Evolutionary conservation across 2,888 invertebrate genomes (phyloP).

Genomic region (Synanthedon andrenaeformis): DNA sequence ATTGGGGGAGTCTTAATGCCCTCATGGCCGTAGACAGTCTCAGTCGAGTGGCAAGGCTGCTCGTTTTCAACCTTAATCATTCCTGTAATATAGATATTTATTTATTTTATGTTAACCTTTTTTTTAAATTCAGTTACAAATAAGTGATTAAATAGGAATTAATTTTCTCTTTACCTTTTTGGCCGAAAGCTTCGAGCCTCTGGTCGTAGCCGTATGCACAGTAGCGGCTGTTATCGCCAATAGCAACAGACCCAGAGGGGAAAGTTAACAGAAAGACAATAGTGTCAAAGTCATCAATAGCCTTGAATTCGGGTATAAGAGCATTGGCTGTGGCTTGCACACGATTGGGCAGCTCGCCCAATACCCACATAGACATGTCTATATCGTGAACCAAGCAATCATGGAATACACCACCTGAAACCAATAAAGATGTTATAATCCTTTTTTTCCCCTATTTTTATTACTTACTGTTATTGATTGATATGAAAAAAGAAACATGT

Average conservation of each 20-base stretch:
- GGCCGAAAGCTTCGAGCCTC: slow-evolving; percentile 74
- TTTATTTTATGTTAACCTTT: background rate
- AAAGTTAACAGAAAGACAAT: slow-evolving; percentile 72
- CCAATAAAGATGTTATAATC: background rate
- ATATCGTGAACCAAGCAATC: slow-evolving; percentile 77
- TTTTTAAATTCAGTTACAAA: background rate
- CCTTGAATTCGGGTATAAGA: slow-evolving; percentile 71
- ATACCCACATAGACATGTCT: slow-evolving; percentile 67
- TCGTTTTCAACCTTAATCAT: slow-evolving; percentile 68
- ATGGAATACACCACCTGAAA: slow-evolving; percentile 75
- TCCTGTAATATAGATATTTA: slow-evolving; percentile 17
- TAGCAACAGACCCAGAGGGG: slow-evolving; percentile 72
- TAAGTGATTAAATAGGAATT: background rate
- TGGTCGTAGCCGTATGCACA: slow-evolving; percentile 77
- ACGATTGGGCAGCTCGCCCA: slow-evolving; percentile 61
- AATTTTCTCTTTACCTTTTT: slow-evolving; percentile 52
- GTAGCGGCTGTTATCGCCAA: slow-evolving; percentile 74
- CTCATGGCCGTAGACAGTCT: slow-evolving; percentile 39
- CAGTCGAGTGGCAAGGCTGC: slow-evolving; percentile 56
- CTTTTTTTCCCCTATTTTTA: no score
- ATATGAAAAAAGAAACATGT: no score
- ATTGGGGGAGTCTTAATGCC: slow-evolving; percentile 62
- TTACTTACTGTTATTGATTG: no score
- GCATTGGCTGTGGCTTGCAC: slow-evolving; percentile 54
- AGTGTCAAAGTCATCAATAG: slow-evolving; percentile 74